Percentiles rank a stretch among this genome's conserved stretches.
Evolutionary conservation across 2,113 vertebrate genomes (phyloP).

Genomic region (Macrotis lagotis): DNA sequence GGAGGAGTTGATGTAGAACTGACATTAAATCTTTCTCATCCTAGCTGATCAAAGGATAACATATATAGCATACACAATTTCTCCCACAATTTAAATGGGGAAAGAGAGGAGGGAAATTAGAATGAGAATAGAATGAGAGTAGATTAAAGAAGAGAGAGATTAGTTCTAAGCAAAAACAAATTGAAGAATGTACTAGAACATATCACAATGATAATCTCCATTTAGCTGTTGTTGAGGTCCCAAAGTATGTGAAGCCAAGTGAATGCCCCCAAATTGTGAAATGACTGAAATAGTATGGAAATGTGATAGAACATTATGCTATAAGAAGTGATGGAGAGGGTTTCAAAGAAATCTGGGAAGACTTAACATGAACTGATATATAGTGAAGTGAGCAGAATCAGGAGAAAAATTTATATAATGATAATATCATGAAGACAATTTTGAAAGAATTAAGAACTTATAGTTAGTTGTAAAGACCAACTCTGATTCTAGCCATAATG

Average conservation of each 20-base stretch:
- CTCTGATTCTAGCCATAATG: background rate
- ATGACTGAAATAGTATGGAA: background rate
- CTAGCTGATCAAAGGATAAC: background rate
- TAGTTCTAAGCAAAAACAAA: background rate
- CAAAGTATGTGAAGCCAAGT: background rate
- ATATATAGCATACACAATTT: background rate
- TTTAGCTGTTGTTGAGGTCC: background rate
- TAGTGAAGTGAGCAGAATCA: background rate
- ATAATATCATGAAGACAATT: background rate
- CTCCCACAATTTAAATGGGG: background rate
- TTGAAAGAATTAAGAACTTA: background rate
- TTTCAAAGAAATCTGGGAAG: background rate
- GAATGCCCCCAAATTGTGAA: background rate
- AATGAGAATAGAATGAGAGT: background rate
- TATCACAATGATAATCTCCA: background rate
- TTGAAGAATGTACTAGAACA: no score
- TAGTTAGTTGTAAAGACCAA: background rate
- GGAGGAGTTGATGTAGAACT: background rate
- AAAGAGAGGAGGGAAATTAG: background rate
- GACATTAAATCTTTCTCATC: background rate
- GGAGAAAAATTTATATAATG: background rate
- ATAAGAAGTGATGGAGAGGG: background rate
- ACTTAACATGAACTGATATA: background rate
- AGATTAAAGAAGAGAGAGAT: background rate
- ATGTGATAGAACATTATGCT: background rate